Evolutionary conservation across 2,113 vertebrate genomes (phyloP).

Genomic region (Corythaeola cristata): DNA sequence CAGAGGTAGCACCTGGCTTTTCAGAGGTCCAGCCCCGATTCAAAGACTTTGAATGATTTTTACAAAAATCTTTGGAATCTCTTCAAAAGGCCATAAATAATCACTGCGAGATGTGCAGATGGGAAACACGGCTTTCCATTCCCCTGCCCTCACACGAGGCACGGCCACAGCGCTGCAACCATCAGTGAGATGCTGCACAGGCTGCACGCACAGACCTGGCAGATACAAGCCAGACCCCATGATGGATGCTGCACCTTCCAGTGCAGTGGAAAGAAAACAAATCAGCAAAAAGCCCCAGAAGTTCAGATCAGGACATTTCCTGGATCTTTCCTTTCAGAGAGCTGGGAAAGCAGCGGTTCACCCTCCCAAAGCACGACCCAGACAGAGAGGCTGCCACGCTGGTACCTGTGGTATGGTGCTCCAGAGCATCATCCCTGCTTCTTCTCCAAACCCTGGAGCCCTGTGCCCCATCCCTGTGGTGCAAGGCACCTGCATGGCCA

Average conservation of each 20-base stretch:
- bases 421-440: no score
- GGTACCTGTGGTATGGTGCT: no score
- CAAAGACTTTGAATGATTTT: neutral
- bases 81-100: neutral
- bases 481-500: no score
- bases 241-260: neutral
- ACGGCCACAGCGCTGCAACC: neutral
- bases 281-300: neutral
- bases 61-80: neutral
- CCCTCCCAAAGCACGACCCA: neutral
- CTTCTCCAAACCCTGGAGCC: no score
- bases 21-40: neutral
- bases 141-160: neutral
- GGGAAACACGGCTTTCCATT: neutral
- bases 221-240: neutral
- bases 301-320: neutral
- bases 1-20: neutral
- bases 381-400: neutral
- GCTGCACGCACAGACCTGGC: accelerated
- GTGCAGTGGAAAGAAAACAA: neutral
- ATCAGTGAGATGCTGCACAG: neutral
- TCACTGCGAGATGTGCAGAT: neutral
- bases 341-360: neutral
- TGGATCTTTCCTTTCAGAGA: neutral
- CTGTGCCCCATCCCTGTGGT: no score